Base-by-base conservation (phyloP, 2,888 invertebrate genomes). In the Thera britannica region DNA sequence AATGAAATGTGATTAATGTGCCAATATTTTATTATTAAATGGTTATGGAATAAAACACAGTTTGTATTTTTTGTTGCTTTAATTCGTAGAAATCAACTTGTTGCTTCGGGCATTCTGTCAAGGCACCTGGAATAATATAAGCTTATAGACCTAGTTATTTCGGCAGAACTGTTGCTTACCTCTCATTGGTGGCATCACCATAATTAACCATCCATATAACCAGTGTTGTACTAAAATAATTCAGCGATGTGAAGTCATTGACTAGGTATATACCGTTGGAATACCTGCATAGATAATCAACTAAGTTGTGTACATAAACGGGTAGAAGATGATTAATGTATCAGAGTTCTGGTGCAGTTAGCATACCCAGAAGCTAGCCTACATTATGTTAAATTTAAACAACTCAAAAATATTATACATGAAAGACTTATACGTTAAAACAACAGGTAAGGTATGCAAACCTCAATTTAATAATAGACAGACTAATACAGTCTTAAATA, bases 11-110 rank as follows among this genome's bases (percentile, higher is more conserved):
- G n/a, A 44, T 36, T 12, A 3, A 8, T 23, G 6, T 46, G 4
- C 23, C 2, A 52, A 61, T 8, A 9, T 62, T 62, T 61, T 62
- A 48, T 55, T 55, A 6, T 5, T 9, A 46, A 48, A 49, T 49
- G 34, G 34, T n/a, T n/a, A 4, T 34, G 48, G 12, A 62, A 57
- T 49, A 34, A 62, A 62, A 62, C 62, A 62, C 49, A 23, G 36
- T 23, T 44, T 38, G 9, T 48, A 46, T 55, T 38, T 49, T 56
- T 56, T 62, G 12, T 62, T 57, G 7, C 7, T 62, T 57, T 62
- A 62, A 38, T 62, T 49, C 49, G 3, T 41, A 35, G 8, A 52
- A 4, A 12, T 23, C 11, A 55, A 44, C 54, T 54, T 54, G 36
- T 61, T 54, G 49, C 36, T 54, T 11, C 9, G 0, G 36, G n/a